Evolutionary conservation across 2,113 vertebrate genomes (phyloP).

Genomic region (Vanacampus margaritifer): DNA sequence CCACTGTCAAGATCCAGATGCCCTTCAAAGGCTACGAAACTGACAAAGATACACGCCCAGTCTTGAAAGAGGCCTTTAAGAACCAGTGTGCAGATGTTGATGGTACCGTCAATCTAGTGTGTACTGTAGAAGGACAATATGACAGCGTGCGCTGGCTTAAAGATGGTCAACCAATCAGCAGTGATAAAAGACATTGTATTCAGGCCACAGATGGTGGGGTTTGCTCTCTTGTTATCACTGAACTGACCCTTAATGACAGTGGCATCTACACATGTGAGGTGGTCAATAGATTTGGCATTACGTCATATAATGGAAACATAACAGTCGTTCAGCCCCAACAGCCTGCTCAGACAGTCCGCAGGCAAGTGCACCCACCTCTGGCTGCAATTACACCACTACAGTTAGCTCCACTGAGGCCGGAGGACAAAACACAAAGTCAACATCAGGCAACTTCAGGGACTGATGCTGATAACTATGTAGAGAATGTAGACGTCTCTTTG

Average conservation of each 20-base stretch:
- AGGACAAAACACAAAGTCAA: slow-evolving; percentile 17
- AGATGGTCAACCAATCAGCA: slow-evolving; percentile 73
- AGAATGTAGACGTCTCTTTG: slow-evolving; percentile 54
- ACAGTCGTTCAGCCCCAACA: slow-evolving; percentile 59
- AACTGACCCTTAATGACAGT: slow-evolving; percentile 72
- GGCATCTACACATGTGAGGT: slow-evolving; percentile 87
- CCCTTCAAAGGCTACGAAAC: slow-evolving; percentile 92
- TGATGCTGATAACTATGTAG: slow-evolving; percentile 65
- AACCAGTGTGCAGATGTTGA: slow-evolving; percentile 77
- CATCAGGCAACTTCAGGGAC: slow-evolving; percentile 7
- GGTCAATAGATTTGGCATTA: slow-evolving; percentile 80
- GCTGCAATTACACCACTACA: slow-evolving; percentile 59
- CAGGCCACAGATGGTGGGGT: slow-evolving; percentile 75
- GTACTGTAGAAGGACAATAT: slow-evolving; percentile 78
- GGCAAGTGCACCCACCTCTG: slow-evolving; percentile 34
- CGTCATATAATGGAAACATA: slow-evolving; percentile 82
- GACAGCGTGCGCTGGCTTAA: slow-evolving; percentile 81
- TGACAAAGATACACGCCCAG: slow-evolving; percentile 83
- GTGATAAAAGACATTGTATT: slow-evolving; percentile 73
- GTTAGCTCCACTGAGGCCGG: slow-evolving; percentile 28
- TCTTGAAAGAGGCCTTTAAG: slow-evolving; percentile 81
- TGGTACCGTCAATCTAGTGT: slow-evolving; percentile 76
- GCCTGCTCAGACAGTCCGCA: slow-evolving; percentile 17
- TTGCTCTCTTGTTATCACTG: slow-evolving; percentile 79
- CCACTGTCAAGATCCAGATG: slow-evolving; percentile 88